Evolutionary conservation across 2,888 invertebrate genomes (phyloP).

Genomic region (Myathropa florea): DNA sequence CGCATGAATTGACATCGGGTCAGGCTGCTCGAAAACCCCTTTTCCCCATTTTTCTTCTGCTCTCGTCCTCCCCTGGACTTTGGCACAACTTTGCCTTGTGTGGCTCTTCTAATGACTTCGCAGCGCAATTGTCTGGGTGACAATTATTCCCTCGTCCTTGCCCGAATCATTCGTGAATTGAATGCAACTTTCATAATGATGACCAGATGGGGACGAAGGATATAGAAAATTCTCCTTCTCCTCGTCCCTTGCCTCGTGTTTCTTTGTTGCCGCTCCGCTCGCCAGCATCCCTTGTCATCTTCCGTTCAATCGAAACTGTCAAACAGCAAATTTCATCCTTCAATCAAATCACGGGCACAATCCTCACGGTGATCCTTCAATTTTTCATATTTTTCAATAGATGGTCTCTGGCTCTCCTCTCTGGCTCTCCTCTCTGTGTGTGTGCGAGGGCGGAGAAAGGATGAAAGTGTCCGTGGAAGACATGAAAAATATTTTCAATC

Average conservation of each 20-base stretch:
- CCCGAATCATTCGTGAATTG: constrained; percentile 56
- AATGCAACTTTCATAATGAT: constrained; percentile 65
- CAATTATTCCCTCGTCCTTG: constrained; percentile 65
- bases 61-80: background rate
- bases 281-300: constrained; percentile 48
- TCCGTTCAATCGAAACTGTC: constrained; percentile 78
- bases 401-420: background rate
- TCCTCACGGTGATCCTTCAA: constrained; percentile 70
- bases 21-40: constrained; percentile 19
- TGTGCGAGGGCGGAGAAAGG: background rate
- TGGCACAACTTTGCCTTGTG: constrained; percentile 46
- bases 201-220: constrained; percentile 48
- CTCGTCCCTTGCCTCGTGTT: background rate
- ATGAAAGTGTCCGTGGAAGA: constrained; percentile 33
- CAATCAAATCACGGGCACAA: constrained; percentile 75
- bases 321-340: constrained; percentile 78
- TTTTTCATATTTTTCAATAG: constrained; percentile 68
- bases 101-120: constrained; percentile 50
- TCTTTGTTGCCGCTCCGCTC: background rate
- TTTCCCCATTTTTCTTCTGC: constrained; percentile 27
- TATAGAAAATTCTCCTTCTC: background rate
- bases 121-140: constrained; percentile 65
- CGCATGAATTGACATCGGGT: constrained; percentile 63
- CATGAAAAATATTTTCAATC: constrained; percentile 68
- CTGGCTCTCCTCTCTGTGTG: background rate